Conservation (phyloP, 2,888 invertebrate genomes). For the Iselma pallidipennis region DNA sequence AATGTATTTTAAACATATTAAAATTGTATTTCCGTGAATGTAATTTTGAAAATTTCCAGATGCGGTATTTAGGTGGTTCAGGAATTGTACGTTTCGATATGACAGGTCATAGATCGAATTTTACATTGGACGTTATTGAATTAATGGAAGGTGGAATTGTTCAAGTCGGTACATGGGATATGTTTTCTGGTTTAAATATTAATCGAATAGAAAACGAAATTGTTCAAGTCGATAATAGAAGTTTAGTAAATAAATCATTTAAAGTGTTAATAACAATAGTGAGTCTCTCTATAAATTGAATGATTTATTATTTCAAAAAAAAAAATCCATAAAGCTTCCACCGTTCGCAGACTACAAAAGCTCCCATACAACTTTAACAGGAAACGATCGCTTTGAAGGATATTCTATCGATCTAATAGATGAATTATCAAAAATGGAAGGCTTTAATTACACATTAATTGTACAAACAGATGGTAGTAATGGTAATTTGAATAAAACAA, state of each 20-base stretch:
- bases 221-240: constrained; percentile 59
- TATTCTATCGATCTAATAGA: constrained; percentile 87
- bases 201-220: constrained; percentile 49
- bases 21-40: background rate
- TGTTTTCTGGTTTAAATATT: constrained; percentile 47
- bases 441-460: constrained; percentile 66
- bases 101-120: constrained; percentile 53
- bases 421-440: constrained; percentile 64
- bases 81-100: constrained; percentile 54
- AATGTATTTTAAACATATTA: constrained; percentile 60
- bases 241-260: constrained; percentile 36
- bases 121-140: constrained; percentile 53
- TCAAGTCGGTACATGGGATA: constrained; percentile 53
- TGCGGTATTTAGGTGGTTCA: constrained; percentile 50
- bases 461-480: constrained; percentile 50
- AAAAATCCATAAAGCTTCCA: constrained; percentile 51
- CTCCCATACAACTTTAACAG: constrained; percentile 51
- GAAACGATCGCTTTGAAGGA: constrained; percentile 80
- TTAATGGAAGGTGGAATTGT: constrained; percentile 51
- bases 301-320: background rate
- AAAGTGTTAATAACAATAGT: constrained; percentile 8
- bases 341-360: constrained; percentile 67
- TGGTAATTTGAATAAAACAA: constrained; percentile 52
- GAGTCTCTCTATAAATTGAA: constrained; percentile 29
- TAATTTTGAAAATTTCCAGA: constrained; percentile 38